phyloP scores from a whole-genome alignment of 2,888 invertebrate species.

The Macrosoma leucophasiata region DNA sequence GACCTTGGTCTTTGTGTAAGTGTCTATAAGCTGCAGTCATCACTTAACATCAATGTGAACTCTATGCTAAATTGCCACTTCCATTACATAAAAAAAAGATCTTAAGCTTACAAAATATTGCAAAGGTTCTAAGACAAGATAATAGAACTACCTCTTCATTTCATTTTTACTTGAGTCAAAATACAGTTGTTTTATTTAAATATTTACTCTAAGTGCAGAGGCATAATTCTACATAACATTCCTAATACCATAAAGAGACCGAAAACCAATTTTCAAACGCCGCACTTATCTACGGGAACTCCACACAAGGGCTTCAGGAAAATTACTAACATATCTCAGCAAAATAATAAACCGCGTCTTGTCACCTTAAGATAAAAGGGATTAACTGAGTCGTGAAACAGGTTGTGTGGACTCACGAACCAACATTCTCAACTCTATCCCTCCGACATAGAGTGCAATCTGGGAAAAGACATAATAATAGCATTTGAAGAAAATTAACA shows the following conservation, averaged over 20 bases:
- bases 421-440: conserved; percentile 19
- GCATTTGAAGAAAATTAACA: conserved; percentile 50
- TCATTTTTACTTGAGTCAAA: no score
- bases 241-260: background rate
- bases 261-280: background rate
- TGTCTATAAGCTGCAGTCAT: no score
- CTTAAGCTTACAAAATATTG: no score
- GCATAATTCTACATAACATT: no score
- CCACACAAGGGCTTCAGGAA: conserved; percentile 24
- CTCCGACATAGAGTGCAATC: conserved; percentile 20
- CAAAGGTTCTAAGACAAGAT: no score
- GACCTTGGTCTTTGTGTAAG: no score
- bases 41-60: no score
- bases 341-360: conserved; percentile 65
- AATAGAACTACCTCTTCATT: no score
- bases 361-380: conserved; percentile 70
- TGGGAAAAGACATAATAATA: conserved; percentile 26
- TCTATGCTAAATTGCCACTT: no score
- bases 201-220: no score
- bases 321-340: conserved; percentile 55
- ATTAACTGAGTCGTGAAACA: conserved; percentile 61
- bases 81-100: no score
- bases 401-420: conserved; percentile 38
- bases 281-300: background rate
- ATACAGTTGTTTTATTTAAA: no score